Percentiles rank a stretch among this genome's conserved stretches.
Evolutionary conservation across 2,797 vertebrate species (phyloP).

Genomic region (Limnodromus scolopaceus): DNA sequence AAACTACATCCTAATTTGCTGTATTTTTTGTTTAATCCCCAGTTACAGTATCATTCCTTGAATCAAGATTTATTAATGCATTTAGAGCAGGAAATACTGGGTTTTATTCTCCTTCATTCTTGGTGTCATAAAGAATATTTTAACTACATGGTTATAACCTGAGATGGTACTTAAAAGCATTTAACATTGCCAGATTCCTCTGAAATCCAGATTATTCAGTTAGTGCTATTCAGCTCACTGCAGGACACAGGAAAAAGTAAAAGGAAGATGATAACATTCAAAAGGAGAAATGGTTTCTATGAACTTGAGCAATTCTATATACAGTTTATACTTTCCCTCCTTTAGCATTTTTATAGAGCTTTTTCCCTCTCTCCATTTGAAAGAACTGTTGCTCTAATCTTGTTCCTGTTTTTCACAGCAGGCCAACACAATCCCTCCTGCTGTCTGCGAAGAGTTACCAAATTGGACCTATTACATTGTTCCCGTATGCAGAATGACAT

Average conservation of each 20-base stretch:
- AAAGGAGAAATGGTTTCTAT: background rate
- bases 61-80: background rate
- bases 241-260: background rate
- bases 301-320: background rate
- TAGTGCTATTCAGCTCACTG: background rate
- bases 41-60: background rate
- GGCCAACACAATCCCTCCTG: conserved; percentile 34
- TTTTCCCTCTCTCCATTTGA: background rate
- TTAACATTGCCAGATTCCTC: background rate
- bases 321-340: background rate
- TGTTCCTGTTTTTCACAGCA: conserved; percentile 62
- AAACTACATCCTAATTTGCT: background rate
- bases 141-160: background rate
- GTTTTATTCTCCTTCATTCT: background rate
- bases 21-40: background rate
- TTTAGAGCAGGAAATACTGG: background rate
- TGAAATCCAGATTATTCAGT: background rate
- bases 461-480: conserved; percentile 35
- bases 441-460: background rate
- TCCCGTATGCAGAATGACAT: conserved; percentile 46
- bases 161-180: background rate
- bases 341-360: background rate
- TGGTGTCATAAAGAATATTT: background rate
- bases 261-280: background rate
- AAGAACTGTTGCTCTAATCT: conserved; percentile 53